phyloP scores from a whole-genome alignment of 2,797 vertebrate species.

The Pseudochirops corinnae region DNA sequence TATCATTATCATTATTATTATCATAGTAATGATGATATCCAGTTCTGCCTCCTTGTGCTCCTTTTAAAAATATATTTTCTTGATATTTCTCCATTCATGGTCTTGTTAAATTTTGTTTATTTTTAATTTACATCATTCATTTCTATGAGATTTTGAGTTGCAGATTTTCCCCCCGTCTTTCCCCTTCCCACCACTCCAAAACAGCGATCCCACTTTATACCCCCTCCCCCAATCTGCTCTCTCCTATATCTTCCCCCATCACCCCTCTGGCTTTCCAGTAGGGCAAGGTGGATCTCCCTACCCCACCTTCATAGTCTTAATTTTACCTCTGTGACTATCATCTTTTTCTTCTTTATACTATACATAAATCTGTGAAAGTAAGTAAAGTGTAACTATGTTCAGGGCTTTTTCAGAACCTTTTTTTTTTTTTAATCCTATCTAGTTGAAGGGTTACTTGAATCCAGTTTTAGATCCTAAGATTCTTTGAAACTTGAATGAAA shows the following conservation, averaged over 20 bases:
- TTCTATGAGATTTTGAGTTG: no score
- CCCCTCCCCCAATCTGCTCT: no score
- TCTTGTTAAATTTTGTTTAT: background rate
- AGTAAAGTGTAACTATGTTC: background rate
- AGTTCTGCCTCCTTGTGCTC: background rate
- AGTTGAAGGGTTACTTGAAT: background rate
- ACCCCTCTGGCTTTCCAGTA: no score
- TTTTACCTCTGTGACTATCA: background rate
- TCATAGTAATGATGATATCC: background rate
- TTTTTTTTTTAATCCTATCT: background rate
- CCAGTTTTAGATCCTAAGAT: background rate
- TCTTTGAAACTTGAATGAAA: background rate
- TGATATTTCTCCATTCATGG: background rate
- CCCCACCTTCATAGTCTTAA: background rate
- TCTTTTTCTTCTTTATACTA: background rate
- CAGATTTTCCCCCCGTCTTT: no score
- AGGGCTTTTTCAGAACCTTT: background rate
- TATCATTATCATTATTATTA: background rate
- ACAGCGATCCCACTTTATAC: no score
- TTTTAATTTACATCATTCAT: no score
- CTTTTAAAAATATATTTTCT: background rate
- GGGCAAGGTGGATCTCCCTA: no score
- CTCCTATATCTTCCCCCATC: no score
- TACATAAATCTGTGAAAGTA: background rate
- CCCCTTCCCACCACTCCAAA: no score